Evolutionary conservation across 1,140 invertebrate species (phyloP), one percentile per base, ranked within the genome.

Genomic region (Drosophila ercepeae): DNA sequence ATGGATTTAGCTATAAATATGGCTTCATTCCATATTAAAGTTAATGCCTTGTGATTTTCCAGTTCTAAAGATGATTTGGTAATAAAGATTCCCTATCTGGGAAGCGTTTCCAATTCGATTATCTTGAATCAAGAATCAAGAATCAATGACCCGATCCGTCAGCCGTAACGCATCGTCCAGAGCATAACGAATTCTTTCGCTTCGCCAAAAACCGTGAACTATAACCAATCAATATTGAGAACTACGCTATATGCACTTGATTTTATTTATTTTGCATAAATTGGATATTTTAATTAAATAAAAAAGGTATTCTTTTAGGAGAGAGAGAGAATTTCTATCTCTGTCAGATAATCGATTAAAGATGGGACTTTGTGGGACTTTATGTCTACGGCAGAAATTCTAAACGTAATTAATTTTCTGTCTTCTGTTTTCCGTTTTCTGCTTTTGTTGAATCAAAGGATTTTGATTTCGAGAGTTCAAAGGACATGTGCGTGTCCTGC

Each of bases 321-420:
- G n/a, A n/a, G n/a, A n/a, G n/a, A n/a, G n/a, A n/a, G n/a, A n/a
- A n/a, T n/a, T n/a, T n/a, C n/a, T n/a, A n/a, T n/a, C n/a, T n/a
- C n/a, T n/a, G n/a, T n/a, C n/a, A n/a, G n/a, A n/a, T n/a, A n/a
- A n/a, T n/a, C n/a, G n/a, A n/a, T n/a, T n/a, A n/a, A n/a, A n/a
- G n/a, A n/a, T n/a, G n/a, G n/a, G n/a, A n/a, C 21, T 21, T 21
- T 21, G 21, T 21, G 2, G 32, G 14, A 25, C 25, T 32, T 58
- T 58, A 46, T 75, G 64, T 46, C 32, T 36, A 13, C 0, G 14
- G 13, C 49, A 55, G 69, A 75, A 49, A 71, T 53, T 25, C 32
- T 48, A 74, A 74, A 57, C 71, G 71, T 74, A 81, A 84, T 86
- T 86, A 86, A 81, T 84, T 83, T 59, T 13, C 36, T 36, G 21